Evolutionary conservation across 2,797 vertebrate species (phyloP).

Genomic region (Pangasius krempfi): DNA sequence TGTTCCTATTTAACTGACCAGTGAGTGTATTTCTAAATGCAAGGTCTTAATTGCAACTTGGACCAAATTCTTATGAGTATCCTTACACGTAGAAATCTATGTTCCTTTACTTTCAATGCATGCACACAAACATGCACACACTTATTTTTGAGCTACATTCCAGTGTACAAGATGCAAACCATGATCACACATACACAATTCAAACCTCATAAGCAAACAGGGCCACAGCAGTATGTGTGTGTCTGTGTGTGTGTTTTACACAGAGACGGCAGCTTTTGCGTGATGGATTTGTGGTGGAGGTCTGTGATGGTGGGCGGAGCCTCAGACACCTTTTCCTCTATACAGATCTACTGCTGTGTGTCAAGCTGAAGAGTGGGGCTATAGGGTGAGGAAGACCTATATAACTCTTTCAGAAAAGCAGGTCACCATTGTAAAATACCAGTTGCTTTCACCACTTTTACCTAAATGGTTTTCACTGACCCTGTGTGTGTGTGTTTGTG

Average conservation of each 20-base stretch:
- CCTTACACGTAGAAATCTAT: background rate
- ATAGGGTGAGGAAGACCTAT: conserved; percentile 65
- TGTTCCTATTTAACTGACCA: background rate
- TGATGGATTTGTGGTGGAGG: conserved; percentile 76
- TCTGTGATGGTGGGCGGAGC: conserved; percentile 65
- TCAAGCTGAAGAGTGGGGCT: conserved; percentile 67
- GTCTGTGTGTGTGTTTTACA: background rate
- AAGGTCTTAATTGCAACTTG: background rate
- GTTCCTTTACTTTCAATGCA: background rate
- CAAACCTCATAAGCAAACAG: background rate
- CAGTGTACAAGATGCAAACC: background rate
- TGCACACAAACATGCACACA: background rate
- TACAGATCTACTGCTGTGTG: conserved; percentile 78
- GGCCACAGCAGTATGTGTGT: background rate
- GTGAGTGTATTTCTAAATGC: background rate
- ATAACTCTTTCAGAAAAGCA: background rate
- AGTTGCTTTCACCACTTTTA: background rate
- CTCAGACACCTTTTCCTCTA: conserved; percentile 81
- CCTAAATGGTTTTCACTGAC: background rate
- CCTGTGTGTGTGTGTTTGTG: conserved; percentile 18
- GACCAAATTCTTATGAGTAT: background rate
- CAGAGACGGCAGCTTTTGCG: conserved; percentile 77
- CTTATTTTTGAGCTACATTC: background rate
- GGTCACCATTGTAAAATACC: background rate
- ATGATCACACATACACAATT: background rate